Base-by-base conservation (phyloP, 92 coral and sea anemone genomes). In the Ricordea florida region DNA sequence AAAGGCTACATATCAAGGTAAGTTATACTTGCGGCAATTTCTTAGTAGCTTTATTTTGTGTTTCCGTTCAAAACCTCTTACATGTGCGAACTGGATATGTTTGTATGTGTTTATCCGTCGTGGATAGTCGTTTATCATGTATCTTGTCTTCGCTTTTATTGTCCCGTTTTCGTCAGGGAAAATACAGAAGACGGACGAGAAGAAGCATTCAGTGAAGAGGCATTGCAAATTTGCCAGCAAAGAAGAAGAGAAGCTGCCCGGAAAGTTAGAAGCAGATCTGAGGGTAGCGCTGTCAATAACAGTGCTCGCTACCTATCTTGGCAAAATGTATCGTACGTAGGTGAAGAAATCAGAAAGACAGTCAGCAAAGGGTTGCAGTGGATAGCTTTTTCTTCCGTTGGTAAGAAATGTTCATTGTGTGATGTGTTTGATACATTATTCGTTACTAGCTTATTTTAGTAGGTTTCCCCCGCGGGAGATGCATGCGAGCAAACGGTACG, bases 1-100 rank as follows among this genome's bases (percentile, higher is more conserved):
- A 90, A 83, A 73, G 97, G 97, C 81, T 90, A 90, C 74, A 67
- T 74, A 33, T 71, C 88, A 34, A 90, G 90, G 97, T 90, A 78
- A 44, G 50, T 2, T 20, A 27, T n/a, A 1, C 3, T 8, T 14
- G 3, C 4, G 1, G 7, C 2, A 10, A 23, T 6, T 50, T 14
- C 11, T 24, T 3, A 10, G 7, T 17, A 16, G 5, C 2, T 9
- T 1, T 20, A 28, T 9, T 32, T 53, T 13, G 13, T 22, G 0
- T 8, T 27, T 11, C 16, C 4, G 17, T 3, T 28, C 9, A 11
- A 52, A 4, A n/a, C 4, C 22, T 10, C 24, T 66, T 11, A 7
- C 21, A 22, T 6, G 22, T 37, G 24, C 15, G 15, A 45, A 6
- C 11, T 15, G 23, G 27, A 35, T 8, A 37, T 7, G 15, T 13